Evolutionary conservation across 2,888 invertebrate genomes (phyloP), one percentile per base, ranked within the genome.

Genomic region (Sylvicola cinctus): DNA sequence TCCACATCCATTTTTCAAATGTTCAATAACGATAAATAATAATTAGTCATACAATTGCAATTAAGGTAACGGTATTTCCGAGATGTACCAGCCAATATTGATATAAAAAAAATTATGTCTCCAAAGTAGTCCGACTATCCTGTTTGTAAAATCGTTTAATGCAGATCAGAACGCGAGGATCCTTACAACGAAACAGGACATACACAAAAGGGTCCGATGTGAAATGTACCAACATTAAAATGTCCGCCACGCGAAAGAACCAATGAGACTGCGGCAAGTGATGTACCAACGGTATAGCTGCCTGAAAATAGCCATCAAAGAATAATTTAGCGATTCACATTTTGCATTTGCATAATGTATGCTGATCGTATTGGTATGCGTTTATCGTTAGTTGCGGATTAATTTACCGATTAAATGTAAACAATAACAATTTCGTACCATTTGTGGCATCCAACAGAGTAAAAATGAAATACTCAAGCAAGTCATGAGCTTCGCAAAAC

Each of bases 381-480:
- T n/a, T n/a, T n/a, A n/a, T n/a, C n/a, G n/a, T n/a, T n/a, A n/a
- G n/a, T n/a, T n/a, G n/a, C n/a, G n/a, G n/a, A n/a, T n/a, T n/a
- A n/a, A n/a, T n/a, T n/a, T n/a, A n/a, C n/a, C n/a, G n/a, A n/a
- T n/a, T n/a, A n/a, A n/a, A n/a, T n/a, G n/a, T 29, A 34, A 26
- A 14, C 31, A 27, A n/a, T 33, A 23, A 35, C 23, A 29, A 23
- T 16, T 34, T 25, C 13, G 32, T 50, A 85, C 85, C 77, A 85
- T 74, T 57, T 84, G 83, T 16, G 85, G 85, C 60, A 81, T 65
- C 85, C 85, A 87, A 57, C 83, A 85, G 29, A 76, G 59, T 47
- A 84, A 74, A 53, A 84, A 85, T 17, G 79, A 71, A 41, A 83
- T 68, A 41, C 84, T 81, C 29, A 87, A 66, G 33, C 75, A 68